Evolutionary conservation across 1,140 invertebrate genomes (phyloP).

Genomic region (Drosophila aff.): DNA sequence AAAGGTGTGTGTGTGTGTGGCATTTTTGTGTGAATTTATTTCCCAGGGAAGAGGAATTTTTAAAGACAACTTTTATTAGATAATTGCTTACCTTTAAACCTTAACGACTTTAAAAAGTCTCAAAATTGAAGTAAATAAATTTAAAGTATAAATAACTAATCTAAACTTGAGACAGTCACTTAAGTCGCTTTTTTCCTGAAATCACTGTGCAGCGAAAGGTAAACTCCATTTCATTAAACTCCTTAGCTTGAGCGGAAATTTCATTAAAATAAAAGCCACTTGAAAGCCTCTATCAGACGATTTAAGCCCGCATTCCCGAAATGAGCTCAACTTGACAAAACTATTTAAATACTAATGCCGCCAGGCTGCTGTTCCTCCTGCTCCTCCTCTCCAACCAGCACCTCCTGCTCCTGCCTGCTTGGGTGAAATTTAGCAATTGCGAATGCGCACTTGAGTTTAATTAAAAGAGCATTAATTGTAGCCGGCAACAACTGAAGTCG

Average conservation of each 20-base stretch:
- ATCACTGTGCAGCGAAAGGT: constrained; percentile 1
- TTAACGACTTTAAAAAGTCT: too few relatives aligned
- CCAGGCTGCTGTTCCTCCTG: neutral
- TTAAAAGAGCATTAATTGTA: constrained; percentile 82
- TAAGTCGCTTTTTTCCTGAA: neutral
- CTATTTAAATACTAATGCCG: constrained; percentile 46
- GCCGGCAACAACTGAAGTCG: constrained; percentile 49
- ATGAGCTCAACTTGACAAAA: constrained; percentile 40
- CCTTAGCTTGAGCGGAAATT: constrained; percentile 43
- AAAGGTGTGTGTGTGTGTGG: neutral
- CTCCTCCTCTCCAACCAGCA: neutral
- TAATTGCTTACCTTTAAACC: too few relatives aligned
- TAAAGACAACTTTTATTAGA: too few relatives aligned
- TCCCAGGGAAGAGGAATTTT: too few relatives aligned
- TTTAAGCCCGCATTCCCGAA: constrained; percentile 28
- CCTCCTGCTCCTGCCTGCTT: neutral
- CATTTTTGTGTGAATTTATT: neutral
- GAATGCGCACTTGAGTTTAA: constrained; percentile 80
- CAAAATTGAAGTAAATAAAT: too few relatives aligned
- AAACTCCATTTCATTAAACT: constrained; percentile 35
- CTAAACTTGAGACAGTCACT: neutral
- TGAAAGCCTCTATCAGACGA: constrained; percentile 38
- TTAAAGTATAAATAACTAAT: neutral
- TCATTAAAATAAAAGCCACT: constrained; percentile 72
- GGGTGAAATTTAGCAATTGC: constrained; percentile 73